Conservation (phyloP, 2,113 vertebrate genomes). For the Oryctolagus cuniculus region DNA sequence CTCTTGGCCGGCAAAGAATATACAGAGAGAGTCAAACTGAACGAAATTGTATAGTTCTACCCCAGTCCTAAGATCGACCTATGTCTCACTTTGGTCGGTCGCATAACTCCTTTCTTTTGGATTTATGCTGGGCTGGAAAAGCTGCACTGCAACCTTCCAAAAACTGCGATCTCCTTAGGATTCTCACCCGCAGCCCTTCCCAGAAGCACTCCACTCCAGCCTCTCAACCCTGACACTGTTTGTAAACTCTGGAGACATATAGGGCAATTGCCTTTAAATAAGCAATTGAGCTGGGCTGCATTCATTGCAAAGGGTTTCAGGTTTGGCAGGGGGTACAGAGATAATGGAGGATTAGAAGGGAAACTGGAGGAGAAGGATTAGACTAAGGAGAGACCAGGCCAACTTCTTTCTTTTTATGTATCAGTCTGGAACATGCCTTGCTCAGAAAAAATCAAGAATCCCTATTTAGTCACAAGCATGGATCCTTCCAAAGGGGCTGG, state of each 20-base stretch:
- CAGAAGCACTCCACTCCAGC: background rate
- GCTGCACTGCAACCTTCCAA: background rate
- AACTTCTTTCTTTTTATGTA: background rate
- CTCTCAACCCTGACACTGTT: background rate
- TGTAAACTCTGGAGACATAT: conserved; percentile 65
- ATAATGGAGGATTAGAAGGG: conserved; percentile 9
- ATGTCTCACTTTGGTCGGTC: background rate
- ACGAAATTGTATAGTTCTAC: background rate
- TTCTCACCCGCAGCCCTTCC: too few relatives aligned
- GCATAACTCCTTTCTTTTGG: background rate
- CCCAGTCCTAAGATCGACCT: background rate
- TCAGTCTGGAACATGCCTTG: background rate
- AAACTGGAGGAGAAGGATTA: background rate
- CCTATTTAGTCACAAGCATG: background rate
- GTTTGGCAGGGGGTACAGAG: background rate
- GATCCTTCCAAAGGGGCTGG: background rate
- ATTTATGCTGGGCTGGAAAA: background rate
- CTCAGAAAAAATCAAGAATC: background rate
- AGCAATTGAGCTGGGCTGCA: conserved; percentile 8
- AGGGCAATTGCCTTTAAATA: background rate
- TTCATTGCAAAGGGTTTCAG: background rate
- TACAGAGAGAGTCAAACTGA: background rate
- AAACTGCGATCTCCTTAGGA: background rate
- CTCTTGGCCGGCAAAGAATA: background rate
- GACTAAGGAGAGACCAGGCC: background rate